Conservation (phyloP, 2,888 invertebrate genomes). For the Meta bourneti region DNA sequence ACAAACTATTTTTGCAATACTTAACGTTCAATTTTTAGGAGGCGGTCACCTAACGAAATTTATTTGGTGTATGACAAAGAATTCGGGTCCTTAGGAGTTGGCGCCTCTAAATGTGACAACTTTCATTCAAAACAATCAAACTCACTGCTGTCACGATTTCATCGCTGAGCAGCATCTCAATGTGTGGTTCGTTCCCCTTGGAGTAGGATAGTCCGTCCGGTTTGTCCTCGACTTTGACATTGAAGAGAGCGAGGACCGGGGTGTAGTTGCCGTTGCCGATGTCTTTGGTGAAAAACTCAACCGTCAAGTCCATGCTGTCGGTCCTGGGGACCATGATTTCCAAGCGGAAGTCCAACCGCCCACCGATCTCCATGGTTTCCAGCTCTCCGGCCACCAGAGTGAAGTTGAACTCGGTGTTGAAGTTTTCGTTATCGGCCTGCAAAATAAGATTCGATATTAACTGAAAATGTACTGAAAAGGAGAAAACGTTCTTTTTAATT, state of each 20-base stretch:
- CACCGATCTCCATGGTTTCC: conserved; percentile 72
- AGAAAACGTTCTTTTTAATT: too few relatives aligned
- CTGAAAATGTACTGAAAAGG: too few relatives aligned
- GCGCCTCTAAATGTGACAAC: too few relatives aligned
- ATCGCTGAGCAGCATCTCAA: conserved; percentile 66
- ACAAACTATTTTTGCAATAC: too few relatives aligned
- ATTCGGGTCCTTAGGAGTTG: too few relatives aligned
- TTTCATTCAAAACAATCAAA: neutral
- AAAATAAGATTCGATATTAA: neutral
- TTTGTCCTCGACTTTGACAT: conserved; percentile 66
- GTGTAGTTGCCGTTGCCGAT: conserved; percentile 69
- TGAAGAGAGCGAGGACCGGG: conserved; percentile 75
- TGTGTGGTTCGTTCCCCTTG: conserved; percentile 51
- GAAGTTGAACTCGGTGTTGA: conserved; percentile 69
- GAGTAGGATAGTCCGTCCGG: conserved; percentile 62
- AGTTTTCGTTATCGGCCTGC: conserved; percentile 60
- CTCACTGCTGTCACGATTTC: conserved; percentile 70
- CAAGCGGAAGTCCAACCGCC: conserved; percentile 65
- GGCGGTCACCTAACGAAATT: too few relatives aligned
- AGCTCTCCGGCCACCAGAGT: conserved; percentile 55
- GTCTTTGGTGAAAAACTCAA: conserved; percentile 77
- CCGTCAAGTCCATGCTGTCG: conserved; percentile 72
- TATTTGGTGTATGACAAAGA: too few relatives aligned
- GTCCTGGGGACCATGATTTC: conserved; percentile 76
- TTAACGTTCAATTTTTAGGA: too few relatives aligned